phyloP scores from a whole-genome alignment of 1,140 invertebrate genomes.

The Cotesia vestalis region DNA sequence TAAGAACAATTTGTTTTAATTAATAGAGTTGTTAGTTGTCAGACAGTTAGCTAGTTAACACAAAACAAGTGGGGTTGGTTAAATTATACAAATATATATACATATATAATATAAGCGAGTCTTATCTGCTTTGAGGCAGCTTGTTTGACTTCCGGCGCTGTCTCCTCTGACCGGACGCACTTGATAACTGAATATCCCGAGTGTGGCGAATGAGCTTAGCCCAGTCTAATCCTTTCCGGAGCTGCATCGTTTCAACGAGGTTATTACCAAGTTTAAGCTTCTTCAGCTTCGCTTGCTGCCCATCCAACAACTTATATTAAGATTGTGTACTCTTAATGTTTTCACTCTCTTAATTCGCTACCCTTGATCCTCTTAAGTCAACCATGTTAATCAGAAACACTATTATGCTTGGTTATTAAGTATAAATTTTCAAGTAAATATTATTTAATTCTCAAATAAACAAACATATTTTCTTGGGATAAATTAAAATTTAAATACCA shows the following conservation, averaged over 20 bases:
- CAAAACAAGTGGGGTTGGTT: slow-evolving; percentile 19
- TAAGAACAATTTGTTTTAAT: too few relatives aligned
- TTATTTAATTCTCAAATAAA: too few relatives aligned
- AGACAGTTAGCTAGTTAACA: too few relatives aligned
- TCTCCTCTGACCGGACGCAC: slow-evolving; percentile 59
- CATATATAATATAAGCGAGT: slow-evolving; percentile 7
- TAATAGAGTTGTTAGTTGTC: too few relatives aligned
- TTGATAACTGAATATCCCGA: slow-evolving; percentile 56
- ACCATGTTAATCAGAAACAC: too few relatives aligned
- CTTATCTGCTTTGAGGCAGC: slow-evolving; percentile 59
- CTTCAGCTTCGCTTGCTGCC: neutral
- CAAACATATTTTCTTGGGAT: too few relatives aligned
- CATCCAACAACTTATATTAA: neutral
- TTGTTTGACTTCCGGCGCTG: slow-evolving; percentile 61
- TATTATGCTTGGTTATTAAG: too few relatives aligned
- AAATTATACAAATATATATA: too few relatives aligned
- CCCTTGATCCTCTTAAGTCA: too few relatives aligned
- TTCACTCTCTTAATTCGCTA: neutral
- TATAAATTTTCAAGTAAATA: too few relatives aligned
- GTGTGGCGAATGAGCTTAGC: slow-evolving; percentile 47
- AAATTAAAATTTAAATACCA: too few relatives aligned
- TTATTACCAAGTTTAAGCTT: slow-evolving; percentile 40
- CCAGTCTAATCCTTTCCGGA: slow-evolving; percentile 57
- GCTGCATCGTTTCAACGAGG: slow-evolving; percentile 37
- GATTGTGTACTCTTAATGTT: neutral